Conservation (phyloP, 2,888 invertebrate species). For the Agrochola lota region DNA sequence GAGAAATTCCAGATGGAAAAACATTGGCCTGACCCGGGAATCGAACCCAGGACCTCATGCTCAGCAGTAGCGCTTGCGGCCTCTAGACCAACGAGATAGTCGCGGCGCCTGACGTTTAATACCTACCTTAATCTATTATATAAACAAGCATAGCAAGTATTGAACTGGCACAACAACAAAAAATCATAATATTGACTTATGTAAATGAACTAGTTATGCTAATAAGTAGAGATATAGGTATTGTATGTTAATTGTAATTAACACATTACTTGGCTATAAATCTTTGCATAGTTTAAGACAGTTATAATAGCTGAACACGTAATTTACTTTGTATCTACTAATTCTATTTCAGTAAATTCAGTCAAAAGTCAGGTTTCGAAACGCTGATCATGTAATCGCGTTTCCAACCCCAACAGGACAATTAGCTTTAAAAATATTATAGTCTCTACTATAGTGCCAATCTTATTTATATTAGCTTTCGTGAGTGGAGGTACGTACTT, state of each 20-base stretch:
- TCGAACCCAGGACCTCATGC: not conserved
- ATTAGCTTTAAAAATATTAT: too few relatives aligned
- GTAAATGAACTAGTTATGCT: conserved; percentile 49
- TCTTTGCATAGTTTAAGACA: not conserved
- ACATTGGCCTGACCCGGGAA: not conserved
- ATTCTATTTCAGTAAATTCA: not conserved
- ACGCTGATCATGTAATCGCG: too few relatives aligned
- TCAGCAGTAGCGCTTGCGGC: too few relatives aligned
- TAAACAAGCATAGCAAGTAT: not conserved
- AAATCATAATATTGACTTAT: conserved; percentile 56
- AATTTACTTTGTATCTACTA: not conserved
- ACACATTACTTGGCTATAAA: not conserved
- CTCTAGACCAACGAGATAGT: not conserved
- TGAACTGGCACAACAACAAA: conserved; percentile 23
- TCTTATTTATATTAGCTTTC: not conserved
- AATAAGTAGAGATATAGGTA: conserved; percentile 10
- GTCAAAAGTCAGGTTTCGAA: not conserved
- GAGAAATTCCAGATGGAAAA: not conserved
- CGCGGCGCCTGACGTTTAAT: not conserved
- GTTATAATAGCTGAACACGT: not conserved
- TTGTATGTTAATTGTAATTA: conserved; percentile 23
- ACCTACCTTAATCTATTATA: not conserved
- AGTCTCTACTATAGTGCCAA: too few relatives aligned
- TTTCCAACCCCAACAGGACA: too few relatives aligned
- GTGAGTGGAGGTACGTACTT: not conserved